Evolutionary conservation across 2,113 vertebrate species (phyloP).

Genomic region (Semnopithecus entellus): DNA sequence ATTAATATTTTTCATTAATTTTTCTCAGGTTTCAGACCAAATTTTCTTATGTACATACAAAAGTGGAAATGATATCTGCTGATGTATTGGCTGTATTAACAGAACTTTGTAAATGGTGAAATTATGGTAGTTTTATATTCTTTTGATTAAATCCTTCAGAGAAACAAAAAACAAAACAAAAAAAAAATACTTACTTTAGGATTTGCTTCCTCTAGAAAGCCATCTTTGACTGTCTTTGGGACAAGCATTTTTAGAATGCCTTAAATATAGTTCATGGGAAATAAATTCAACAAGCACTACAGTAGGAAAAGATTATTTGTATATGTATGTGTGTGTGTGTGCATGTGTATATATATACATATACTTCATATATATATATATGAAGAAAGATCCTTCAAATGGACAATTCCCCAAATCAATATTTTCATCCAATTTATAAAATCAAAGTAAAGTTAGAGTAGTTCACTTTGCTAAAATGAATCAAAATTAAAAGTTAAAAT

Average conservation of each 20-base stretch:
- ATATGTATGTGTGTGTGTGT: too few relatives aligned
- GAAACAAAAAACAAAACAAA: too few relatives aligned
- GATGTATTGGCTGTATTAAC: not conserved
- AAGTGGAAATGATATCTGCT: not conserved
- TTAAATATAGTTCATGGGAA: not conserved
- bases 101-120: not conserved
- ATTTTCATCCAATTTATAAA: not conserved
- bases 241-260: not conserved
- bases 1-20: constrained; percentile 10
- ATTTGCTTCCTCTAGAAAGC: not conserved
- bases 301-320: not conserved
- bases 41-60: not conserved
- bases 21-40: not conserved
- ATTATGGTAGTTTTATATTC: not conserved
- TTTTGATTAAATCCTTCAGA: not conserved
- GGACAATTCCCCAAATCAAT: not conserved
- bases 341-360: too few relatives aligned
- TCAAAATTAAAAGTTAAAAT: not conserved
- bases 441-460: not conserved
- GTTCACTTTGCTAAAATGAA: constrained; percentile 4
- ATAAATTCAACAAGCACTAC: not conserved
- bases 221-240: not conserved
- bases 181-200: not conserved
- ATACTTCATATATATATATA: too few relatives aligned
- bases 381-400: too few relatives aligned